Conservation (phyloP, 2,113 vertebrate species). For the Nothobranchius furzeri region DNA sequence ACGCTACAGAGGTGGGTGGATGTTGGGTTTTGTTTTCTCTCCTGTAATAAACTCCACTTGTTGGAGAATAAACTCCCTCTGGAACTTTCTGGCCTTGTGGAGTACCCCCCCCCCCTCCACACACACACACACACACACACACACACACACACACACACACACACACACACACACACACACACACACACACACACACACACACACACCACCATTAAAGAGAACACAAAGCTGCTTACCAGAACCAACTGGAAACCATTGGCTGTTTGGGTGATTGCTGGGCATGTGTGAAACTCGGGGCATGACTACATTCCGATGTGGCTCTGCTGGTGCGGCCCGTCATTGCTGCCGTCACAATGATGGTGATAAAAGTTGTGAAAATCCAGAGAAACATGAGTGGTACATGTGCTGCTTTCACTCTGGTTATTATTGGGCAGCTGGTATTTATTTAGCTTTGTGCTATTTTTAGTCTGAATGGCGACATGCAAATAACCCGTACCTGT, state of each 20-base stretch:
- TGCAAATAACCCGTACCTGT: conserved; percentile 19
- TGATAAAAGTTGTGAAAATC: conserved; percentile 32
- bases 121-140: not conserved
- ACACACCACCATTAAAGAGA: conserved; percentile 50
- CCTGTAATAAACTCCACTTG: too few relatives aligned
- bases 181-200: not conserved
- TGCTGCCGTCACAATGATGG: conserved; percentile 48
- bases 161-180: not conserved
- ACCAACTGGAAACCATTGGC: conserved; percentile 61
- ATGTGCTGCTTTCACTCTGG: conserved; percentile 14
- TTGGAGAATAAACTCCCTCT: conserved; percentile 59
- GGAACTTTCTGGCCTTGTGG: conserved; percentile 62
- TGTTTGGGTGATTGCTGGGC: conserved; percentile 67
- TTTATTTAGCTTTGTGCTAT: conserved; percentile 29
- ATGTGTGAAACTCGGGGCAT: conserved; percentile 47
- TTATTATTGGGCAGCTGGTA: conserved; percentile 29
- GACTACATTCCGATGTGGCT: conserved; percentile 54
- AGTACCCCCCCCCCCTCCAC: too few relatives aligned
- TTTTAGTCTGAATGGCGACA: conserved; percentile 18
- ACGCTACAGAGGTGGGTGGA: conserved; percentile 88
- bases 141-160: not conserved
- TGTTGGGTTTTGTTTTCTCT: not conserved
- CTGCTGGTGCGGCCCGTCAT: conserved; percentile 46
- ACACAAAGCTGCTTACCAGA: conserved; percentile 73
- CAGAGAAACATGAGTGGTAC: conserved; percentile 31